A percentile compares a stretch with the other conserved stretches of the same genome.
phyloP scores from a whole-genome alignment of 2,888 invertebrate genomes.

The Drosophila melanosoma region DNA sequence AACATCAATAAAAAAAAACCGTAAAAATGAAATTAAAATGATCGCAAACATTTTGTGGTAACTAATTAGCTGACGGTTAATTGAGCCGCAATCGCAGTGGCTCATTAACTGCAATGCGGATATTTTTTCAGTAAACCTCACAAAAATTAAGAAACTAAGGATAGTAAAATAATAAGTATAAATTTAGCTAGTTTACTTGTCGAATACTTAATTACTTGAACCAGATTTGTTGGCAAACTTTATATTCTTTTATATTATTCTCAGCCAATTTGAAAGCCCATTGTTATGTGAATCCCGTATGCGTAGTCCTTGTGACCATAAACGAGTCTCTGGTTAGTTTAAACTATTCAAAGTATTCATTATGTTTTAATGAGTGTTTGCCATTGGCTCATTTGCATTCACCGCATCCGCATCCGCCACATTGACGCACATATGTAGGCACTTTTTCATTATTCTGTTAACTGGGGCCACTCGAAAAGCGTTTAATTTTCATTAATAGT shows the following conservation, averaged over 20 bases:
- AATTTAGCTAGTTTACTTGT: background rate
- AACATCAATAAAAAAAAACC: background rate
- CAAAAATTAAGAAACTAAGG: background rate
- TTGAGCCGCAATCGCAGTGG: background rate
- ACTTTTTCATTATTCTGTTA: conserved; percentile 34
- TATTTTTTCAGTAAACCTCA: background rate
- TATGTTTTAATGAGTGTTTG: conserved; percentile 39
- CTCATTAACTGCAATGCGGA: background rate
- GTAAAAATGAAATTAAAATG: conserved; percentile 9
- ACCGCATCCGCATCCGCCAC: background rate
- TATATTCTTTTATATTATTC: background rate
- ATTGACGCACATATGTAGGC: conserved; percentile 14
- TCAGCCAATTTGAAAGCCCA: background rate
- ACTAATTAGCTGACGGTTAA: conserved; percentile 35
- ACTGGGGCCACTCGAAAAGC: conserved; percentile 73
- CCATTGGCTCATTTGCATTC: conserved; percentile 18
- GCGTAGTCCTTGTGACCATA: background rate
- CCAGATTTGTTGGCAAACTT: background rate
- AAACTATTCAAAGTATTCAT: conserved; percentile 7
- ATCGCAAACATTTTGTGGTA: conserved; percentile 18
- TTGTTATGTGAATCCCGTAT: background rate
- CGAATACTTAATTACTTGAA: background rate
- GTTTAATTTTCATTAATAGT: conserved; percentile 82
- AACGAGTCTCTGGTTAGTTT: background rate
- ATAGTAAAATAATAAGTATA: too few species aligned